These are phyloP conservation scores for human (Homo sapiens) DNA, from an alignment of 2,113 vertebrate species.

Conservation along the genomic window GRCh38 chr18:22594001-22594500, in stretches of 20 bases:
- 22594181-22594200: neutral
- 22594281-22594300: neutral
- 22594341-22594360: neutral
- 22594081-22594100: neutral
- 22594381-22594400: neutral
- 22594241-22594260: neutral
- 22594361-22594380: neutral
- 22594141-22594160: neutral
- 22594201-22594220: neutral
- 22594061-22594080: neutral
- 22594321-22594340: neutral
- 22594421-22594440: neutral
- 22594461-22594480: neutral
- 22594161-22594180: neutral
- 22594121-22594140: neutral
- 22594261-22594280: neutral
- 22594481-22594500: neutral
- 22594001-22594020: neutral
- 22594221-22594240: neutral
- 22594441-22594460: neutral
- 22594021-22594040: neutral
- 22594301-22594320: neutral
- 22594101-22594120: neutral
- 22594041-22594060: neutral
- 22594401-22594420: neutral